Evolutionary conservation across 2,113 vertebrate genomes (phyloP).

Genomic region (Myiopsitta monachus): DNA sequence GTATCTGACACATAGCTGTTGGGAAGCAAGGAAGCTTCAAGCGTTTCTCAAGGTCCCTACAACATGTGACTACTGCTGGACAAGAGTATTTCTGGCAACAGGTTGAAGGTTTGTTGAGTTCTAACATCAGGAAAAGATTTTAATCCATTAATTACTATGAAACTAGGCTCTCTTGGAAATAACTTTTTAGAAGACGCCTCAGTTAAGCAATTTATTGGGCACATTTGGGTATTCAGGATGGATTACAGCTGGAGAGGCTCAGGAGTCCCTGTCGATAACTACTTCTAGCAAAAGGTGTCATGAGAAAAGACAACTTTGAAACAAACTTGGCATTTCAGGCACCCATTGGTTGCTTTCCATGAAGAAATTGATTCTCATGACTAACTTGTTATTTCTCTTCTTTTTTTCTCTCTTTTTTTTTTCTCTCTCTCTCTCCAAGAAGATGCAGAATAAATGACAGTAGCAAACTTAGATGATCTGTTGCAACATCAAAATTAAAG

Average conservation of each 20-base stretch:
- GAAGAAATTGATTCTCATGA: neutral
- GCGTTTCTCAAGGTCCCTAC: neutral
- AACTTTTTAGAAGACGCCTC: neutral
- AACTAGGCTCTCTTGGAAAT: neutral
- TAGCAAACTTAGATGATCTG: neutral
- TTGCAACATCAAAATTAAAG: neutral
- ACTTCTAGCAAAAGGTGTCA: neutral
- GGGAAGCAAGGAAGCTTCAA: neutral
- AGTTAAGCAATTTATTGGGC: neutral
- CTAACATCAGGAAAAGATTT: neutral
- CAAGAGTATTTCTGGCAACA: neutral
- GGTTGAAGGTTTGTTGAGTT: neutral
- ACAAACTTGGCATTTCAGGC: neutral
- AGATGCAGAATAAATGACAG: neutral
- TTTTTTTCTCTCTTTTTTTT: neutral
- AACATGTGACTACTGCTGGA: neutral
- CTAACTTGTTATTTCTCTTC: neutral
- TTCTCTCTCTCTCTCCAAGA: neutral
- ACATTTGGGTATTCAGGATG: neutral
- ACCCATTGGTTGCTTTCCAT: neutral
- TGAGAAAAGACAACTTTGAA: neutral
- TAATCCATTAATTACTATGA: conserved; percentile 46
- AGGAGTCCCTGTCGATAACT: neutral
- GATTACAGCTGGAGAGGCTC: neutral
- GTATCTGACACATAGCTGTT: neutral